These are phyloP conservation scores for Apis laboriosa DNA, from an alignment of 1,140 invertebrate species.

Conservation along the genomic window DNA sequence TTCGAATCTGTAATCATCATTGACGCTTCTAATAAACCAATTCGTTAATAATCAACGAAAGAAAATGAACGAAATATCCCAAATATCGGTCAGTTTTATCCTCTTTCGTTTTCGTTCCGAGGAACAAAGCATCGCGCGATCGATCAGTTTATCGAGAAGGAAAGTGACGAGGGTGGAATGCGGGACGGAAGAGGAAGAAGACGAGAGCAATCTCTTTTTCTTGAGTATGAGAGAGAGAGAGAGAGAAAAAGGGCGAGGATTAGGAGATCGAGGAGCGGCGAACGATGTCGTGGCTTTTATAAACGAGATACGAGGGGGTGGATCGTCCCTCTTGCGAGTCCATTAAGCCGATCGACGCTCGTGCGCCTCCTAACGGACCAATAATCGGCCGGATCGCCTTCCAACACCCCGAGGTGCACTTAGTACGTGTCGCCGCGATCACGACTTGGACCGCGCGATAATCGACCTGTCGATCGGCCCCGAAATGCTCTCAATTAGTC, in stretches of 20 bases:
- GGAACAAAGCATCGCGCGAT: background rate
- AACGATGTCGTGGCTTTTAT: conserved; percentile 19
- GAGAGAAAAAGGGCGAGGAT: background rate
- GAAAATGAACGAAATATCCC: too few relatives aligned
- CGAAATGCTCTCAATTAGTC: conserved; percentile 16
- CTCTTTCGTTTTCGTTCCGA: background rate
- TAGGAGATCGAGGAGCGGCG: background rate
- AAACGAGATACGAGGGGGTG: conserved; percentile 1
- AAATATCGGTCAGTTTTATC: too few relatives aligned
- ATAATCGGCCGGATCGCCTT: conserved; percentile 36
- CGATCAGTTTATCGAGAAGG: conserved; percentile 4
- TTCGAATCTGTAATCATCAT: too few relatives aligned
- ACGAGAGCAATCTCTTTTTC: background rate
- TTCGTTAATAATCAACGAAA: too few relatives aligned
- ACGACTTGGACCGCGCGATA: conserved; percentile 10
- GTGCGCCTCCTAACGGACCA: conserved; percentile 32
- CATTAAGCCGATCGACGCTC: conserved; percentile 36
- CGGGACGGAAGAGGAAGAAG: background rate
- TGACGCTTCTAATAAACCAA: too few relatives aligned
- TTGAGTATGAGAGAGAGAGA: too few relatives aligned
- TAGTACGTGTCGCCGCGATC: background rate
- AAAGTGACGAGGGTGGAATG: background rate
- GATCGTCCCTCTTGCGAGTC: conserved; percentile 14
- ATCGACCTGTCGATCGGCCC: conserved; percentile 29
- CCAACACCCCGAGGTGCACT: conserved; percentile 15